Conservation (phyloP, 2,113 vertebrate species). For the Eonycteris spelaea region DNA sequence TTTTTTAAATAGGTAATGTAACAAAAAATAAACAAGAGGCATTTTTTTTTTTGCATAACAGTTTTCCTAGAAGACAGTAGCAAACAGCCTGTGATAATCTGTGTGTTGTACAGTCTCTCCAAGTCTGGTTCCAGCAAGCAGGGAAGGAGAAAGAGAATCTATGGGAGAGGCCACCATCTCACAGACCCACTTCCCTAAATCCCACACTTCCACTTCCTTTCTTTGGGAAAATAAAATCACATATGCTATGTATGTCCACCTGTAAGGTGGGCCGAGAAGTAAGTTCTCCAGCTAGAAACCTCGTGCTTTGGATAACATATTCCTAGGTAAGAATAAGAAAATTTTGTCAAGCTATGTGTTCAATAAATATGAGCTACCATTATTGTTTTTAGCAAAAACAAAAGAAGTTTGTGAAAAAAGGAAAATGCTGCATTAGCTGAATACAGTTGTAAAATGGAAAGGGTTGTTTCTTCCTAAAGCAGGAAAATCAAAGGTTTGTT, state of each 20-base stretch:
- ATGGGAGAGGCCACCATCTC: background rate
- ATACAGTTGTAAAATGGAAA: background rate
- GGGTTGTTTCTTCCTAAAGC: background rate
- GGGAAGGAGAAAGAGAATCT: background rate
- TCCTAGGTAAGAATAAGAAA: background rate
- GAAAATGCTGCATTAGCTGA: background rate
- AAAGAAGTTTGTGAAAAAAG: background rate
- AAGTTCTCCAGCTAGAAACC: background rate
- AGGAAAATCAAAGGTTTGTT: background rate
- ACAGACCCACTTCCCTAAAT: background rate
- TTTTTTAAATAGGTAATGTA: background rate
- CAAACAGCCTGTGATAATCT: background rate
- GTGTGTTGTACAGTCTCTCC: background rate
- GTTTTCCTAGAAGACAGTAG: background rate
- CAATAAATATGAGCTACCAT: background rate
- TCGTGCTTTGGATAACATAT: background rate
- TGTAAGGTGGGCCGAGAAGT: background rate
- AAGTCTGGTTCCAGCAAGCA: background rate
- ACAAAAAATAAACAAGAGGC: background rate
- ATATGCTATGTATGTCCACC: background rate
- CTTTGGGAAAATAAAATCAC: background rate
- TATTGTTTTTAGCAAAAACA: background rate
- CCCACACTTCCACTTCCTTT: background rate
- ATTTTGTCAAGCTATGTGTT: background rate
- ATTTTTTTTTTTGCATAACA: background rate